A percentile compares a stretch with the other conserved stretches of the same genome.
Conservation (phyloP, 2,113 vertebrate genomes). For the Thymallus thymallus region DNA sequence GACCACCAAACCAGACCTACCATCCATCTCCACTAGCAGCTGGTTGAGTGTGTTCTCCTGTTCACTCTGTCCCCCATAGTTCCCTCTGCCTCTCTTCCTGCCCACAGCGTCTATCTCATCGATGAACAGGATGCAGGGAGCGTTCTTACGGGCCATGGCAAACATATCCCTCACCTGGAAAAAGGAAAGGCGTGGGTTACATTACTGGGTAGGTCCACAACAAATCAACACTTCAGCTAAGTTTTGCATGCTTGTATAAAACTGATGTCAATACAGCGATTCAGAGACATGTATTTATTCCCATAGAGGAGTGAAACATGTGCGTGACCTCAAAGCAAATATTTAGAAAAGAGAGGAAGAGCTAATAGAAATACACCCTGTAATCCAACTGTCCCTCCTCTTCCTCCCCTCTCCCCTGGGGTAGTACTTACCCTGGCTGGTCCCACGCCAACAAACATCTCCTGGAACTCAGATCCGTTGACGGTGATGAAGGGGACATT, state of each 20-base stretch:
- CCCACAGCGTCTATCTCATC: slow-evolving; percentile 75
- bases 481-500: slow-evolving; percentile 72
- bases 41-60: slow-evolving; percentile 76
- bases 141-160: slow-evolving; percentile 67
- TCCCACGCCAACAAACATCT: slow-evolving; percentile 74
- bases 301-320: background rate
- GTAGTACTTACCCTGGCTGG: slow-evolving; percentile 66
- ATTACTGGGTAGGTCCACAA: too few relatives aligned
- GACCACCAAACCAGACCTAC: slow-evolving; percentile 31
- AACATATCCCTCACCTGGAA: slow-evolving; percentile 75
- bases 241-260: too few relatives aligned
- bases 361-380: background rate
- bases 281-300: background rate
- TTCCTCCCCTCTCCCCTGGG: background rate
- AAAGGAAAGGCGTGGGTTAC: background rate
- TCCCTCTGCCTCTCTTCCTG: slow-evolving; percentile 61
- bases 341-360: slow-evolving; percentile 1
- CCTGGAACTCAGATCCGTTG: slow-evolving; percentile 72
- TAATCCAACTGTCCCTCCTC: background rate
- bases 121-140: slow-evolving; percentile 74
- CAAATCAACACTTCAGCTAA: too few relatives aligned
- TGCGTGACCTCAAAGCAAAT: background rate
- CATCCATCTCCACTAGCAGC: slow-evolving; percentile 72
- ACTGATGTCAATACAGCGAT: background rate
- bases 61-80: slow-evolving; percentile 69